These are phyloP conservation scores for Pardalotus punctatus DNA, from an alignment of 2,113 vertebrate species.

Conservation along the genomic window DNA sequence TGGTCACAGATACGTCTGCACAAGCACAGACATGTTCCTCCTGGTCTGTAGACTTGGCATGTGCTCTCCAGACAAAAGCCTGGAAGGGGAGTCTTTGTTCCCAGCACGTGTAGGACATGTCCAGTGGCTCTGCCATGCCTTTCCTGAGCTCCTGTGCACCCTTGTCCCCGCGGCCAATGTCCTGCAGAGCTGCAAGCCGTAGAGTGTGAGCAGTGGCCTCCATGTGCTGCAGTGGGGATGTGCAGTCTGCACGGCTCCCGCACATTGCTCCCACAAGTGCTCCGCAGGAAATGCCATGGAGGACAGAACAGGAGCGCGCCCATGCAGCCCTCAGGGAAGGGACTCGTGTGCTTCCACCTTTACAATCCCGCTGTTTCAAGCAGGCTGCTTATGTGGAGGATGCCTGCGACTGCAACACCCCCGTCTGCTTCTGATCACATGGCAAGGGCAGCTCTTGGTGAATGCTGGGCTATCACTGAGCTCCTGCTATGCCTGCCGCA, in stretches of 20 bases:
- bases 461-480: background rate
- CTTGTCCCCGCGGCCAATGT: background rate
- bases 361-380: accelerated
- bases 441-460: background rate
- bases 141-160: background rate
- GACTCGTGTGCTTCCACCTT: background rate
- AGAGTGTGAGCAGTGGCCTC: background rate
- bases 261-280: accelerated
- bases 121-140: background rate
- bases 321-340: background rate
- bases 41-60: background rate
- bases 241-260: accelerated
- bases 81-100: background rate
- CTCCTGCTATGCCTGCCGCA: background rate
- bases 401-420: background rate
- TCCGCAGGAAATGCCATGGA: background rate
- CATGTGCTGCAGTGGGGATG: accelerated
- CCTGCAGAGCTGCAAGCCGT: background rate
- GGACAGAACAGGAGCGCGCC: background rate
- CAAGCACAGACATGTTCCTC: background rate
- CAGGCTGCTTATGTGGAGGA: background rate
- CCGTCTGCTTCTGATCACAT: background rate
- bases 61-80: background rate
- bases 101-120: accelerated
- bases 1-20: accelerated